Conservation (phyloP, 2,797 vertebrate genomes). For the Euthynnus affinis region DNA sequence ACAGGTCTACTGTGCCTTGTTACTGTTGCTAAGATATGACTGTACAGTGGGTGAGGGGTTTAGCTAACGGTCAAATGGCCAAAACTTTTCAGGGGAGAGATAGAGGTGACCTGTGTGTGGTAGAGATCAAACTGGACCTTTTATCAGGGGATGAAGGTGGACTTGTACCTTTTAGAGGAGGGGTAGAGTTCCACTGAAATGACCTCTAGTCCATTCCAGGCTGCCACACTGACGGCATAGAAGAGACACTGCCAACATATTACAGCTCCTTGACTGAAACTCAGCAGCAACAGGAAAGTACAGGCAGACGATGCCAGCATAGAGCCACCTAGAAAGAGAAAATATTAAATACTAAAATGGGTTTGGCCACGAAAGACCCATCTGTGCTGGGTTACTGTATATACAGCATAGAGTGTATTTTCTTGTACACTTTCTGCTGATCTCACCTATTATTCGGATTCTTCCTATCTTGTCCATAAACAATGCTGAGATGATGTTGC, state of each 20-base stretch:
- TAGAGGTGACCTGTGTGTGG: neutral
- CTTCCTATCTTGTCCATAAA: conserved; percentile 98
- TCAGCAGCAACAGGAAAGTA: conserved; percentile 96
- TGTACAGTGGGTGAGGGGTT: neutral
- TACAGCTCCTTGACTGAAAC: conserved; percentile 94
- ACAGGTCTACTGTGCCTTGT: too few species aligned
- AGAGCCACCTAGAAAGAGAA: conserved; percentile 86
- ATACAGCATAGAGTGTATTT: neutral
- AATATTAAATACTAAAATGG: neutral
- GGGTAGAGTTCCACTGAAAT: conserved; percentile 97
- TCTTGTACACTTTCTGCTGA: neutral
- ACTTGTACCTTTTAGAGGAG: conserved; percentile 91
- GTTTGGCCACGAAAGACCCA: neutral
- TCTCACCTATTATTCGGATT: conserved; percentile 96
- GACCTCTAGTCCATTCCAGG: conserved; percentile 97
- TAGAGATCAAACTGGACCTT: neutral
- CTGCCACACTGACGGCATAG: conserved; percentile 92
- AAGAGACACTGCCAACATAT: conserved; percentile 98
- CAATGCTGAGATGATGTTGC: conserved; percentile 95
- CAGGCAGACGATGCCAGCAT: conserved; percentile 95
- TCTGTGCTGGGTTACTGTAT: neutral
- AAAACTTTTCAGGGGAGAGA: neutral
- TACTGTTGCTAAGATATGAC: too few species aligned
- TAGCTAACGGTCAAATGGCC: neutral
- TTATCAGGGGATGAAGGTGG: neutral